Evolutionary conservation across 2,113 vertebrate species (phyloP).

Genomic region (Chrysochloris asiatica): DNA sequence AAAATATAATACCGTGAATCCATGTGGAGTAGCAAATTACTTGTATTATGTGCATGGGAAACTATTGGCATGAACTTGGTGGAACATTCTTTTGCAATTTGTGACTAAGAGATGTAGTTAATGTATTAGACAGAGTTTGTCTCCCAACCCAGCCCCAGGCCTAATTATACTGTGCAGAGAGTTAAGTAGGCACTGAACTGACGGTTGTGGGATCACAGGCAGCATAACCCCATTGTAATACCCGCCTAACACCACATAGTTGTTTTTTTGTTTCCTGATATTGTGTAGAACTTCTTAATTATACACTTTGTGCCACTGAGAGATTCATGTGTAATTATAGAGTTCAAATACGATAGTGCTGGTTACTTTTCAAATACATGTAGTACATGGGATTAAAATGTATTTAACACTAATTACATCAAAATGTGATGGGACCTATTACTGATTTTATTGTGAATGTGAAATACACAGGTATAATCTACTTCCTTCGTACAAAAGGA

Average conservation of each 20-base stretch:
- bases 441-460: constrained; percentile 26
- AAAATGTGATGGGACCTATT: constrained; percentile 60
- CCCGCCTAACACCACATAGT: constrained; percentile 34
- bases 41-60: constrained; percentile 79
- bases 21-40: constrained; percentile 80
- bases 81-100: constrained; percentile 75
- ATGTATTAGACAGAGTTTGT: constrained; percentile 77
- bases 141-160: constrained; percentile 72
- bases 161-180: constrained; percentile 81
- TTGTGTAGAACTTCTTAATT: constrained; percentile 83
- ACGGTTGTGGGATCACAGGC: constrained; percentile 58
- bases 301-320: constrained; percentile 79
- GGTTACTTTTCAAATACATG: constrained; percentile 76
- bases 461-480: neutral
- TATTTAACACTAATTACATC: constrained; percentile 64
- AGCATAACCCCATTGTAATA: constrained; percentile 61
- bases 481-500: neutral
- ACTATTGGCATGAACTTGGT: constrained; percentile 75
- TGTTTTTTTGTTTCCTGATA: constrained; percentile 79
- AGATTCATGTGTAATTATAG: constrained; percentile 81
- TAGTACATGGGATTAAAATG: constrained; percentile 75
- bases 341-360: constrained; percentile 77
- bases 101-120: constrained; percentile 81
- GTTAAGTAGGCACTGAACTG: constrained; percentile 80
- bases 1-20: constrained; percentile 63